Conservation (phyloP, 2,888 invertebrate genomes). For the Aphodius granarius region DNA sequence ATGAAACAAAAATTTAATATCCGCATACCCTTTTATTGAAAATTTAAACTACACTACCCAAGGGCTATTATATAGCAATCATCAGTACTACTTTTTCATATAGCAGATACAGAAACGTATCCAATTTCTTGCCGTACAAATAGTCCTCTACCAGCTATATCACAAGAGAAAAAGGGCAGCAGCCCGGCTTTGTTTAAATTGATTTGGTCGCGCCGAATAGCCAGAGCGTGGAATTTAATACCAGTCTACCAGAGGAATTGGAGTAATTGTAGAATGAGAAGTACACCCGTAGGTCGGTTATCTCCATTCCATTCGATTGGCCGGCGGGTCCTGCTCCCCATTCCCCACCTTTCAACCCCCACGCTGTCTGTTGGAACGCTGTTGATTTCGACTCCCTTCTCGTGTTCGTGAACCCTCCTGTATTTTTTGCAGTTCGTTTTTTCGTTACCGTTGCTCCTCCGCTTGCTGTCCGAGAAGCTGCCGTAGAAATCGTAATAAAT, state of each 20-base stretch:
- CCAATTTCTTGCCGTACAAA: not conserved
- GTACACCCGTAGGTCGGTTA: not conserved
- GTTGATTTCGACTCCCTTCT: not conserved
- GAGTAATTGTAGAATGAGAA: constrained; percentile 20
- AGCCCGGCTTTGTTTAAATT: constrained; percentile 45
- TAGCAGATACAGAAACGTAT: not conserved
- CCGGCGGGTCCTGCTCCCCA: not conserved
- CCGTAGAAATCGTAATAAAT: constrained; percentile 8
- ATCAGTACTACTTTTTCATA: too few species aligned
- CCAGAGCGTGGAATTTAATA: constrained; percentile 24
- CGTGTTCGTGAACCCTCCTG: not conserved
- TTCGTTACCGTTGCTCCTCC: not conserved
- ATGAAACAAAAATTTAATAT: too few species aligned
- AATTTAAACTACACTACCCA: too few species aligned
- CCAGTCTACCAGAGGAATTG: constrained; percentile 16
- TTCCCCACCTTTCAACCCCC: not conserved
- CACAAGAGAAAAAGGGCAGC: not conserved
- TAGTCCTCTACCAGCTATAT: not conserved
- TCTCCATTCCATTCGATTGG: not conserved
- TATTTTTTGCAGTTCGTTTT: not conserved
- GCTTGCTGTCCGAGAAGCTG: not conserved
- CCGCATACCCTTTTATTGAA: too few species aligned
- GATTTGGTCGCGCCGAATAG: constrained; percentile 14
- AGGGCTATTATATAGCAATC: too few species aligned
- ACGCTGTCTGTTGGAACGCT: not conserved